Conservation (phyloP, 2,113 vertebrate species). For the Natator depressus region DNA sequence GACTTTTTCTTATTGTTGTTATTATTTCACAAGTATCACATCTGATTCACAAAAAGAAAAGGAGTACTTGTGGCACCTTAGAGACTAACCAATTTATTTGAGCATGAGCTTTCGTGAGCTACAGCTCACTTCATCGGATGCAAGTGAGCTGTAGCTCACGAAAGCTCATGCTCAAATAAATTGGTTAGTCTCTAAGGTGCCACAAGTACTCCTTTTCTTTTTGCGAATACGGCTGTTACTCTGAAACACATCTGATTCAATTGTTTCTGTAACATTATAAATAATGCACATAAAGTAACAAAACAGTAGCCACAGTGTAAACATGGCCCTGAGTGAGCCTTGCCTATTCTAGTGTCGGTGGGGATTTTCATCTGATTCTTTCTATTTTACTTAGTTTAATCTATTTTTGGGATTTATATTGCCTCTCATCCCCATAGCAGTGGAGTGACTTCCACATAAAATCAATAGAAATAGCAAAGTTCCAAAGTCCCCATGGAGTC, state of each 20-base stretch:
- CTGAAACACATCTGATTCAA: not conserved
- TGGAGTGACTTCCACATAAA: not conserved
- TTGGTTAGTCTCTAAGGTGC: no score
- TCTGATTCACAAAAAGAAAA: no score
- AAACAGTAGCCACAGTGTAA: not conserved
- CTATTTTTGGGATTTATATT: not conserved
- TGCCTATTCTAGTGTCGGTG: not conserved
- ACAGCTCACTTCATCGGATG: no score
- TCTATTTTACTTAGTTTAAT: not conserved
- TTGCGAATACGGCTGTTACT: no score
- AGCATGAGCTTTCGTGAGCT: no score
- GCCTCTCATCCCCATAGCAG: not conserved
- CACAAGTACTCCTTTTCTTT: no score
- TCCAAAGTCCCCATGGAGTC: not conserved
- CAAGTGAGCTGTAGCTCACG: no score
- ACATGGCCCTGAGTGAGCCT: not conserved
- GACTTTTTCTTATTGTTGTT: not conserved
- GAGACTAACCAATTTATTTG: no score
- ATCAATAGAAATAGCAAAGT: not conserved
- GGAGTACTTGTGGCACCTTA: no score
- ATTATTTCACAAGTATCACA: not conserved
- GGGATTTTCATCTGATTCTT: not conserved
- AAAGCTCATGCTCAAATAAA: no score
- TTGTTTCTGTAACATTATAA: not conserved
- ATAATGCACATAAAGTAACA: not conserved